Conservation (phyloP, 2,888 invertebrate species). For the Scaptomyza reducta region DNA sequence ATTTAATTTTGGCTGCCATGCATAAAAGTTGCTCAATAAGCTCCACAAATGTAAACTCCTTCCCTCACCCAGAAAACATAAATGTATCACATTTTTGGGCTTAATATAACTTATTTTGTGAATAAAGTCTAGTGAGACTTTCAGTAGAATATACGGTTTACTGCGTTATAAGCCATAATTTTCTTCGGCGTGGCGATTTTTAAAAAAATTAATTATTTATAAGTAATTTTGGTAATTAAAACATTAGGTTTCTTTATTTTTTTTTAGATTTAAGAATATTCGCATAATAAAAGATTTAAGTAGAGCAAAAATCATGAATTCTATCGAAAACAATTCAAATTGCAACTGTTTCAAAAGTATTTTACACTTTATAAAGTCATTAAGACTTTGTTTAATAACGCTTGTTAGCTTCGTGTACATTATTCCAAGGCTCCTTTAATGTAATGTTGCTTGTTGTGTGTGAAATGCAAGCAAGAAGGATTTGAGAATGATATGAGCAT, state of each 20-base stretch:
- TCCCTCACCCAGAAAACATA: not conserved
- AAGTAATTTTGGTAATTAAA: too few relatives aligned
- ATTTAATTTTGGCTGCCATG: constrained; percentile 58
- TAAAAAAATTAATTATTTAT: too few relatives aligned
- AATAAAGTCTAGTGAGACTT: too few relatives aligned
- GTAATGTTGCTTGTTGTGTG: not conserved
- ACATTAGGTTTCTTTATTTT: too few relatives aligned
- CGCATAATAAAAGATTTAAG: too few relatives aligned
- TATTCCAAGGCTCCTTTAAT: not conserved
- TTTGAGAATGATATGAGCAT: constrained; percentile 11
- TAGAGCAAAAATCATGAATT: too few relatives aligned
- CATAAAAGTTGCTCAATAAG: constrained; percentile 56
- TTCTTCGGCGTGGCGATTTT: not conserved
- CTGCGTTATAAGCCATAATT: not conserved
- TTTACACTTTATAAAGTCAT: not conserved
- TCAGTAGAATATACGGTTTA: not conserved
- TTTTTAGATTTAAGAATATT: too few relatives aligned
- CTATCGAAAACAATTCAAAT: too few relatives aligned
- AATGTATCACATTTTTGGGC: not conserved
- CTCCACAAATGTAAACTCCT: constrained; percentile 1
- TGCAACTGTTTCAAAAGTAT: not conserved
- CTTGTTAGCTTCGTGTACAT: too few relatives aligned
- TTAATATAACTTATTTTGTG: not conserved
- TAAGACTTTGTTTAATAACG: too few relatives aligned
- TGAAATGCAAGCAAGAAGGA: constrained; percentile 4